phyloP scores from a whole-genome alignment of 2,113 vertebrate genomes.

The Tragelaphus imberbis region DNA sequence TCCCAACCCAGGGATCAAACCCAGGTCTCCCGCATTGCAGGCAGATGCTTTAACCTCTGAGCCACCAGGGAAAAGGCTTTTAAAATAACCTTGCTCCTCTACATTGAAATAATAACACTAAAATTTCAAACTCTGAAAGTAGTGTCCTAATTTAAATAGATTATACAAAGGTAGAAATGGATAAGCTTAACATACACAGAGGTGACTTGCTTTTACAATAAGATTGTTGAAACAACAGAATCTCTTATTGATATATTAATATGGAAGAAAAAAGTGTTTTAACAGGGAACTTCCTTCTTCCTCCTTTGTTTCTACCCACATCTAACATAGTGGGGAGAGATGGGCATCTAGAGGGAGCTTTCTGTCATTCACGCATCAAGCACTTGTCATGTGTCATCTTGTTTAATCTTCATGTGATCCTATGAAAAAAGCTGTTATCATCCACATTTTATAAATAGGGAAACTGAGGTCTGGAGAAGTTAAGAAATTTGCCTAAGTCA shows the following conservation, averaged over 20 bases:
- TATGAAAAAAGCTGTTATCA: background rate
- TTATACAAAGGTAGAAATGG: slow-evolving; percentile 24
- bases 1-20: background rate
- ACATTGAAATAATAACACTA: background rate
- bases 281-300: background rate
- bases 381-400: background rate
- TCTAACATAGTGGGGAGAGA: background rate
- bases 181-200: background rate
- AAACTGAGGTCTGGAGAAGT: background rate
- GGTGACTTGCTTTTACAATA: slow-evolving; percentile 38
- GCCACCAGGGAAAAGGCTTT: background rate
- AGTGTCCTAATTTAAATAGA: slow-evolving; percentile 37
- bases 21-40: background rate
- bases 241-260: slow-evolving; percentile 23
- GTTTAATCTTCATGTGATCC: background rate
- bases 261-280: background rate
- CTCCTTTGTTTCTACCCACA: background rate
- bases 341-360: background rate
- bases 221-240: slow-evolving; percentile 9
- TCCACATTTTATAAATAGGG: background rate
- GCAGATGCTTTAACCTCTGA: background rate
- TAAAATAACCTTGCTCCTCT: background rate
- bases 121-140: background rate
- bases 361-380: background rate
- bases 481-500: background rate